Evolutionary conservation across 1,140 invertebrate genomes (phyloP), one percentile per base, ranked within the genome.

Genomic region (Pseudachorutes palmiensis): DNA sequence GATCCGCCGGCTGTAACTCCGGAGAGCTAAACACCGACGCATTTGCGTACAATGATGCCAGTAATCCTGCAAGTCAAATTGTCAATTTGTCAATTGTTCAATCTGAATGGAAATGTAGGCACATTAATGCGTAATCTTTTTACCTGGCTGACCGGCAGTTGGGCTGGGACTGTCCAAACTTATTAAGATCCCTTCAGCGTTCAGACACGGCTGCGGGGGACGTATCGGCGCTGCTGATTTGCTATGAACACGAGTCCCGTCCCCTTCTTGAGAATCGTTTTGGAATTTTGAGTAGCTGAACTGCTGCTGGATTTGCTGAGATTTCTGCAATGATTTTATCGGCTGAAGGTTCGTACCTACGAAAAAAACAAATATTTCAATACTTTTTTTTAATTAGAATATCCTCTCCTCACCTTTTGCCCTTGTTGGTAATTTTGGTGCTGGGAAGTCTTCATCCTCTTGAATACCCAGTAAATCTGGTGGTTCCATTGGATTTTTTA

Each of bases 401-500:
- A 9, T 12, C 36, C 24, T 12, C 33, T 31, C 59, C 26, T 33
- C 76, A 78, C 77, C 71, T 73, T 74, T 77, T 57, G 75, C 75
- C 63, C 78, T 67, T 68, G 76, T 73, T 28, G 75, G 70, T 64
- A 79, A 61, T 75, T 74, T 48, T 62, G 75, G 70, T 51, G 67
- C 63, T 62, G 73, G 67, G 2, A 69, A 60, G 36, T 76, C 71
- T 60, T 14, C 24, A 55, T 76, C 70, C 49, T 76, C 73, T 32
- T 74, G 64, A 3, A 83, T 75, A 1, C 86, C 84, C 26, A 87
- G 79, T 0, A 89, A 75, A 78, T 91, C 89, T 1, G 87, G 87
- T 1, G 90, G 88, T 70, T 88, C 86, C 86, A 92, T 89, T 0
- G 90, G 90, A 79, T 92, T 92, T 36, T 85, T 81, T 41, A 91